Conservation (phyloP, 2,113 vertebrate species). For the Gopherus evgoodei region DNA sequence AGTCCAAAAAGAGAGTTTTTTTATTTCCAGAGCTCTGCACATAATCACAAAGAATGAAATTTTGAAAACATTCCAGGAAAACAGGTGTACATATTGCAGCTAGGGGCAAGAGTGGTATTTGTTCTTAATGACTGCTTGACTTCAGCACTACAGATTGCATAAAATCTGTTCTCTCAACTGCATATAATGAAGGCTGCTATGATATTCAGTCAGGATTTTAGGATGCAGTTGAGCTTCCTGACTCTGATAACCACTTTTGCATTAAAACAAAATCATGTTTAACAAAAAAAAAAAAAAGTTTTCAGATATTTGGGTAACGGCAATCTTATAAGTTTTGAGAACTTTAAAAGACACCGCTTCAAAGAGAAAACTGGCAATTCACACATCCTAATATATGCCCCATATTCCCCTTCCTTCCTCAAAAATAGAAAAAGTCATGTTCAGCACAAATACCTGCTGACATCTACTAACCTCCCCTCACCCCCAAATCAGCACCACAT, state of each 20-base stretch:
- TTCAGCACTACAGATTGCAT: slow-evolving; percentile 52
- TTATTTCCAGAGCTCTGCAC: background rate
- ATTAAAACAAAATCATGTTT: background rate
- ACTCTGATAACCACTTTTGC: background rate
- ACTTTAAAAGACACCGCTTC: background rate
- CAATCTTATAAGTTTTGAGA: background rate
- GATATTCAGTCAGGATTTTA: slow-evolving; percentile 24
- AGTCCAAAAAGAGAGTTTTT: background rate
- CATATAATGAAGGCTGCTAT: background rate
- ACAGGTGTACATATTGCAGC: slow-evolving; percentile 48
- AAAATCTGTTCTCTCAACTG: slow-evolving; percentile 45
- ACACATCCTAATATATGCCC: background rate
- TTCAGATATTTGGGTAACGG: background rate
- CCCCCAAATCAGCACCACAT: background rate
- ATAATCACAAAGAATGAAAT: slow-evolving; percentile 49
- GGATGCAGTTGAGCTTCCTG: background rate
- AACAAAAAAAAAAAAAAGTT: background rate
- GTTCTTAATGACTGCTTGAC: slow-evolving; percentile 58
- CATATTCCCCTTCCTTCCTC: background rate
- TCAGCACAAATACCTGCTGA: background rate
- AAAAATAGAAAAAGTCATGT: background rate
- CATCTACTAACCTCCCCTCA: background rate
- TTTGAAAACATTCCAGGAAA: slow-evolving; percentile 40
- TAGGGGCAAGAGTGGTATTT: slow-evolving; percentile 7
- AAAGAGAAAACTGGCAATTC: background rate